These are phyloP conservation scores for Bathynomus jamesi DNA, from an alignment of 1,140 invertebrate species.

Conservation along the genomic window DNA sequence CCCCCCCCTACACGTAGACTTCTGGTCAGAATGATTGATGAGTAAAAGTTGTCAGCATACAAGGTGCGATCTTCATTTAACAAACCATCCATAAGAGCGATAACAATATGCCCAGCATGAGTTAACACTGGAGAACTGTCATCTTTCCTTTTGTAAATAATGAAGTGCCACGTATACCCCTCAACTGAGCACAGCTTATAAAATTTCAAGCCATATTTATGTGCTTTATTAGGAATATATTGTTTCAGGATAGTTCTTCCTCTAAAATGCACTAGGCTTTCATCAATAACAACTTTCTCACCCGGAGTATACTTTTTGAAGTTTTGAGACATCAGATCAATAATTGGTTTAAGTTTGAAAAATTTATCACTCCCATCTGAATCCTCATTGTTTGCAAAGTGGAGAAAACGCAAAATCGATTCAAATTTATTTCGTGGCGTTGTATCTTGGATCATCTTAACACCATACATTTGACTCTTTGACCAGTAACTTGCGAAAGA, in stretches of 20 bases:
- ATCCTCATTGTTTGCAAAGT: conserved; percentile 45
- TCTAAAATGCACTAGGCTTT: conserved; percentile 43
- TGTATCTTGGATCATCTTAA: conserved; percentile 14
- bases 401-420: conserved; percentile 40
- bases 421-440: conserved; percentile 41
- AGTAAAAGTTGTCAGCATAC: conserved; percentile 42
- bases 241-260: conserved; percentile 41
- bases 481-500: conserved; percentile 12
- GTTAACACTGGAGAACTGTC: conserved; percentile 17
- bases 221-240: conserved; percentile 42
- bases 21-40: conserved; percentile 42
- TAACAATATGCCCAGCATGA: conserved; percentile 18
- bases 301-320: conserved; percentile 41
- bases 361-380: conserved; percentile 38
- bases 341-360: conserved; percentile 40
- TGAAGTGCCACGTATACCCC: conserved; percentile 41
- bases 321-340: conserved; percentile 37
- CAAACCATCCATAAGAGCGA: conserved; percentile 10
- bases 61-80: conserved; percentile 39
- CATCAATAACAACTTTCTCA: conserved; percentile 41
- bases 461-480: conserved; percentile 11
- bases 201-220: conserved; percentile 44
- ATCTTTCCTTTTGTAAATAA: conserved; percentile 41
- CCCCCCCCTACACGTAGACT: conserved; percentile 44
- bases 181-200: conserved; percentile 41